Evolutionary conservation across 2,113 vertebrate genomes (phyloP).

Genomic region (Onychostoma macrolepis): DNA sequence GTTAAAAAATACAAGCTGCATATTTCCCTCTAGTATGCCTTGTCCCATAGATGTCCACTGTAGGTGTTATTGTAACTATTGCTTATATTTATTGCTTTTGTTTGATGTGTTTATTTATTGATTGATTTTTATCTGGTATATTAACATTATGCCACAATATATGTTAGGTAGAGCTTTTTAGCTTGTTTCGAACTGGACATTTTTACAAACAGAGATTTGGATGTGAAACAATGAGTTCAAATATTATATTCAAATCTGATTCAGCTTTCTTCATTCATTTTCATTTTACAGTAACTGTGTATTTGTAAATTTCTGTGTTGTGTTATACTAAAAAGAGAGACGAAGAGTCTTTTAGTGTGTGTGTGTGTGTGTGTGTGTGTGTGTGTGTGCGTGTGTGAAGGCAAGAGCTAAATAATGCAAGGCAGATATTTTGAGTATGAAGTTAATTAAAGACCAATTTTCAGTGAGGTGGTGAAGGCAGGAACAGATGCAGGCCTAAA

Average conservation of each 20-base stretch:
- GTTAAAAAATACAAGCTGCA: too few relatives aligned
- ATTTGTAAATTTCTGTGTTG: neutral
- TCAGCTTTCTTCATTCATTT: neutral
- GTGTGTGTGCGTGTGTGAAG: neutral
- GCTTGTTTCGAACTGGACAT: too few relatives aligned
- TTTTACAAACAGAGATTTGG: too few relatives aligned
- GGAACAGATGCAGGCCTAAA: slow-evolving; percentile 38
- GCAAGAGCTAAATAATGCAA: slow-evolving; percentile 25
- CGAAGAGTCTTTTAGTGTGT: neutral
- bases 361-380: neutral
- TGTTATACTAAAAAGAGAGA: neutral
- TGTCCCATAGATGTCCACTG: too few relatives aligned
- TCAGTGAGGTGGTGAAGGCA: neutral
- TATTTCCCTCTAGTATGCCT: too few relatives aligned
- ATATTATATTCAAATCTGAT: neutral
- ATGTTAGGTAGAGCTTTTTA: too few relatives aligned
- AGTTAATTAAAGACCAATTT: slow-evolving; percentile 51
- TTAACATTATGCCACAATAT: too few relatives aligned
- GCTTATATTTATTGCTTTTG: too few relatives aligned
- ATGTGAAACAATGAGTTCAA: too few relatives aligned
- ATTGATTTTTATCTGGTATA: too few relatives aligned
- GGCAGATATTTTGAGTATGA: slow-evolving; percentile 41
- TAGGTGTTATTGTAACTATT: too few relatives aligned
- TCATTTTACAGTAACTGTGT: neutral
- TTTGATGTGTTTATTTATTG: too few relatives aligned